These are phyloP conservation scores for Hesperophylax magnus DNA, from an alignment of 1,140 invertebrate genomes.

Conservation along the genomic window DNA sequence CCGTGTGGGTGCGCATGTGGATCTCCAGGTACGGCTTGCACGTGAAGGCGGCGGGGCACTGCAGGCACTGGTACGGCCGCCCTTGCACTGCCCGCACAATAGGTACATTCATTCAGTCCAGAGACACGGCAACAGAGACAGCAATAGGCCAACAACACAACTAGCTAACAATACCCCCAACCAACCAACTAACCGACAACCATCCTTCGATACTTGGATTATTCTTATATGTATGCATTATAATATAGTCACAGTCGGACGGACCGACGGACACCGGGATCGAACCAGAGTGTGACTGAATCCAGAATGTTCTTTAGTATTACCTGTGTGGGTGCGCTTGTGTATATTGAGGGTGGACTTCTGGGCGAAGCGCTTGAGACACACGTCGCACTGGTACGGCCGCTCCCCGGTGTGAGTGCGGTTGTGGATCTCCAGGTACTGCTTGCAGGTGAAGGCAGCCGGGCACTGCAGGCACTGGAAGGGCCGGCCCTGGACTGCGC, in stretches of 20 bases:
- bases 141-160: too few relatives aligned
- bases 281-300: slow-evolving; percentile 5
- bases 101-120: slow-evolving; percentile 41
- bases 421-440: slow-evolving; percentile 83
- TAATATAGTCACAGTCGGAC: too few relatives aligned
- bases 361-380: slow-evolving; percentile 70
- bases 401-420: slow-evolving; percentile 80
- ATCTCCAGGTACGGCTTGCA: slow-evolving; percentile 82
- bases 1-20: slow-evolving; percentile 84
- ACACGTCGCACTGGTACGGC: slow-evolving; percentile 69
- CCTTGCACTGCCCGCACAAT: slow-evolving; percentile 68
- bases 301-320: slow-evolving; percentile 22
- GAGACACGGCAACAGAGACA: slow-evolving; percentile 19
- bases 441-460: slow-evolving; percentile 78
- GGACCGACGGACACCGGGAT: too few relatives aligned
- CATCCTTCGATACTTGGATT: slow-evolving; percentile 30
- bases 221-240: neutral
- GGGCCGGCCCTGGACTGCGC: slow-evolving; percentile 70
- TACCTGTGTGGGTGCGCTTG: slow-evolving; percentile 68
- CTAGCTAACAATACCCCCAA: neutral
- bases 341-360: slow-evolving; percentile 69
- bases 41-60: slow-evolving; percentile 78
- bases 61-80: slow-evolving; percentile 81
- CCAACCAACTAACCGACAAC: neutral
- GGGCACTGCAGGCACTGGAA: slow-evolving; percentile 79